A percentile compares a stretch with the other conserved stretches of the same genome.
phyloP scores from a whole-genome alignment of 2,113 vertebrate species.

The Gasterosteus nipponicus region DNA sequence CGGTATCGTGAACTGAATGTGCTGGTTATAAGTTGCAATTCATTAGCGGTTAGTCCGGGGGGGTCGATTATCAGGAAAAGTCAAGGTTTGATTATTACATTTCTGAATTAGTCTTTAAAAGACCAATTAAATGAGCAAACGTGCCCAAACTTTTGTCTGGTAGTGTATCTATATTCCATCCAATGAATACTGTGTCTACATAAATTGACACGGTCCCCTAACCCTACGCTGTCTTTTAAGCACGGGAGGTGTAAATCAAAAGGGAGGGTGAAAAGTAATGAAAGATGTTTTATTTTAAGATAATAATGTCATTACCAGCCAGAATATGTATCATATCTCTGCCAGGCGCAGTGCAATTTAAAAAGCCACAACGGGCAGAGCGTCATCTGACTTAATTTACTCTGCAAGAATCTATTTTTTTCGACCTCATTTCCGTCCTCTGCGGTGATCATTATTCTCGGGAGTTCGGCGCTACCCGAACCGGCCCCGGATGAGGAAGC shows the following conservation, averaged over 20 bases:
- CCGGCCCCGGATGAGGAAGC: slow-evolving; percentile 50
- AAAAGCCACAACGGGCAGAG: slow-evolving; percentile 50
- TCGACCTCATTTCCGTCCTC: slow-evolving; percentile 74
- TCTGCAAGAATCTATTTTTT: slow-evolving; percentile 57
- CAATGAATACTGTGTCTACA: slow-evolving; percentile 4
- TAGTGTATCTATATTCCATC: not conserved
- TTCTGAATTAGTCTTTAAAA: no score
- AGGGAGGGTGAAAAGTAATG: slow-evolving; percentile 31
- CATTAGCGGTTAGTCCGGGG: no score
- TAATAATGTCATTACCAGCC: slow-evolving; percentile 54
- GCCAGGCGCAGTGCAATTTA: slow-evolving; percentile 41
- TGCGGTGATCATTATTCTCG: slow-evolving; percentile 61
- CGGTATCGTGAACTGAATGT: not conserved
- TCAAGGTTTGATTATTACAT: no score
- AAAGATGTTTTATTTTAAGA: slow-evolving; percentile 36
- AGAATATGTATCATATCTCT: slow-evolving; percentile 52
- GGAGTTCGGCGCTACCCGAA: slow-evolving; percentile 40
- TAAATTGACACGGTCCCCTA: slow-evolving; percentile 1
- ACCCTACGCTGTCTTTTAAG: slow-evolving; percentile 36
- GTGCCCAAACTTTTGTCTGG: no score
- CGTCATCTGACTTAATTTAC: slow-evolving; percentile 64
- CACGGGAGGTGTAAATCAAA: slow-evolving; percentile 40
- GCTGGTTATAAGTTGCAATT: not conserved
- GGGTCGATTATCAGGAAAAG: not conserved
- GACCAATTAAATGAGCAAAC: no score